Base-by-base conservation (phyloP, 2,888 invertebrate species). In the Chromoteleia sp. region DNA sequence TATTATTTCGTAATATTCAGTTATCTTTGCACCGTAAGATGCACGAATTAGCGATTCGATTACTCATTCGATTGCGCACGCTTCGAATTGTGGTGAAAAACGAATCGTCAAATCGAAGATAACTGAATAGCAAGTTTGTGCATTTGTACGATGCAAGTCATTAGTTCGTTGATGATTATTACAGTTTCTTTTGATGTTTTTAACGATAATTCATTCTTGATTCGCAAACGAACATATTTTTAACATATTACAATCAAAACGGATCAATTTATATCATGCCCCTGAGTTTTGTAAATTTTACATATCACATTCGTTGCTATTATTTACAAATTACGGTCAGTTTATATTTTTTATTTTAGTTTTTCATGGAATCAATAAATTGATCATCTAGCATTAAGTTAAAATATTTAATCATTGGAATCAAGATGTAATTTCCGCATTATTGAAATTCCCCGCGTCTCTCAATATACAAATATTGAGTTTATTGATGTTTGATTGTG, bases 81-180 rank as follows among this genome's bases (percentile, higher is more conserved):
- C 84, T 85, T 86, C 85, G 84, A 84, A 86, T 89, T 78, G 88
- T 90, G 90, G 89, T 90, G 90, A 65, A 78, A 86, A 68, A 78
- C 79, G 85, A 85, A 84, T 84, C 85, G 81, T 82, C 81, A 84
- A 85, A 86, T 84, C 82, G 79, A 85, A 73, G 74, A 86, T 86
- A 86, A 85, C 68, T 73, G 78, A 71, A 85, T 84, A 74, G 48
- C 68, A 65, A 75, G 30, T 82, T 82, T 82, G 79, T 81, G 81
- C 82, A 78, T 77, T 78, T 81, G 78, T 80, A 78, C 68, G 80
- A 81, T 56, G 75, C 80, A 68, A 79, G 36, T 71, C 30, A 39
- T 56, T 36, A n/a, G 19, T 52, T 30, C 63, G n/a, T 50, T 12
- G 19, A 10, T 25, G 50, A 45, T 74, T 14, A 19, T 15, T 19